Evolutionary conservation across 1,140 invertebrate species (phyloP), one percentile per base, ranked within the genome.

Genomic region (Holotrichia oblita): DNA sequence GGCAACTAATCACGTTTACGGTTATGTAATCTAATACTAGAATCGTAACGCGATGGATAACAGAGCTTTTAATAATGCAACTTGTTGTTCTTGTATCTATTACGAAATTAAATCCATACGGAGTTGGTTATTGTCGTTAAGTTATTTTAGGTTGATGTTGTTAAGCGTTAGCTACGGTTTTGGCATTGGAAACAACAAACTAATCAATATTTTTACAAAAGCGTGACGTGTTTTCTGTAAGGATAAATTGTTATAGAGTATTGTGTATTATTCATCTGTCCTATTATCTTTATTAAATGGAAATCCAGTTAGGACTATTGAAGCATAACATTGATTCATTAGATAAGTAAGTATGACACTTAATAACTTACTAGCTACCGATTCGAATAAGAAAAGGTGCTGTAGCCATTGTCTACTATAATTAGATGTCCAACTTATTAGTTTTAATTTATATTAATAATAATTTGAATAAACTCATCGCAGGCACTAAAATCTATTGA

Each of bases 401-500:
- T 48, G 10, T 12, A 48, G 44, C n/a, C 44, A 48, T 48, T 48
- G 44, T 48, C 44, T 48, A 48, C 2, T 48, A 12, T 48, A 12
- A 48, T 48, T 48, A 48, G 44, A 2, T 48, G n/a, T n/a, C n/a
- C n/a, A n/a, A n/a, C n/a, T 48, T 14, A 48, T 48, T 12, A 48
- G 10, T 48, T 48, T 48, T 48, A 48, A 48, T 48, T 48, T 48
- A n/a, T n/a, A n/a, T n/a, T n/a, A n/a, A n/a, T n/a, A n/a, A n/a
- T n/a, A n/a, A n/a, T n/a, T n/a, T n/a, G n/a, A n/a, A n/a, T n/a
- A n/a, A n/a, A n/a, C n/a, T n/a, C n/a, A n/a, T n/a, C n/a, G n/a
- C n/a, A n/a, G n/a, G n/a, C n/a, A n/a, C n/a, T n/a, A n/a, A n/a
- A n/a, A n/a, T n/a, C n/a, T n/a, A n/a, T n/a, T n/a, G n/a, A n/a